Evolutionary conservation across 2,797 vertebrate species (phyloP), one percentile per base, ranked within the genome.

Genomic region (Hylomyscus alleni): DNA sequence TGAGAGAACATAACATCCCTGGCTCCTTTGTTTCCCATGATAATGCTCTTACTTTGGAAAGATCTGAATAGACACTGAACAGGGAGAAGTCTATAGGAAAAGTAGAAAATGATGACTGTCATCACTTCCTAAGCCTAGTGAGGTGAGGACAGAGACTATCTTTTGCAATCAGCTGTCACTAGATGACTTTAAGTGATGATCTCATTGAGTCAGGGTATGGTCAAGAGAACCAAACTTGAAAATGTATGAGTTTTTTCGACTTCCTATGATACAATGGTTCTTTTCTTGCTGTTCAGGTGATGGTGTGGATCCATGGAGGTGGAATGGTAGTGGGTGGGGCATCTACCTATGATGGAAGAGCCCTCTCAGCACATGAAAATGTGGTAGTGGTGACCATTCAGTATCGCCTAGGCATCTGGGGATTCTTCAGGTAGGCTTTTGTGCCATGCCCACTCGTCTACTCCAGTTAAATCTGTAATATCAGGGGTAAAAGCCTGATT

Each of bases 381-480:
- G 97, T 99, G 34, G 98, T 99, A 31, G 97, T 98, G 58, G 99
- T 99, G 76, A 47, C 98, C 37, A 98, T 99, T 86, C 99, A 99
- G 96, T 99, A 99, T 95, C 98, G 99, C 29, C 98, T 99, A 4
- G 98, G 99, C 89, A 98, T 99, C 88, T 98, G 99, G 93, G 99
- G 99, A 44, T 99, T 98, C 93, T 98, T 99, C 56, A 99, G 99
- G 99, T 99, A 97, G 97, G 95, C 31, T 7, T 0, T n/a, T n/a
- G n/a, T n/a, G n/a, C n/a, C n/a, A n/a, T n/a, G n/a, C n/a, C n/a
- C n/a, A n/a, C n/a, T n/a, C n/a, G n/a, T n/a, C n/a, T n/a, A n/a
- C n/a, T n/a, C n/a, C n/a, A n/a, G n/a, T n/a, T n/a, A n/a, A n/a
- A n/a, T n/a, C n/a, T n/a, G n/a, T n/a, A n/a, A n/a, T n/a, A n/a